Conservation (phyloP, 2,888 invertebrate genomes). For the Emmelina monodactyla region DNA sequence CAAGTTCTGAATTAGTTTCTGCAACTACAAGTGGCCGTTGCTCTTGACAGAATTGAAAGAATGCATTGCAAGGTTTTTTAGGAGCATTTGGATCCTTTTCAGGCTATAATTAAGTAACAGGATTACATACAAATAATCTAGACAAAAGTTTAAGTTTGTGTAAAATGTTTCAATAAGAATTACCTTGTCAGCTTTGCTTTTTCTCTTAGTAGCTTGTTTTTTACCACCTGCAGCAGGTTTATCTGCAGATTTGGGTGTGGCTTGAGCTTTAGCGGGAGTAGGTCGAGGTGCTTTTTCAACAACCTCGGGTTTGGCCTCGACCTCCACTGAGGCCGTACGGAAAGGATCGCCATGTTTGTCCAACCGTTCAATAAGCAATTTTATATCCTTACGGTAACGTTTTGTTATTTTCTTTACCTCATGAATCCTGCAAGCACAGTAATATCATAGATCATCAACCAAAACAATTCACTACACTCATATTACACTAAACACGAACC, state of each 20-base stretch:
- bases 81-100: conserved; percentile 77
- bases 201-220: conserved; percentile 61
- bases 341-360: conserved; percentile 76
- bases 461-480: too few species aligned
- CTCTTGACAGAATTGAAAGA: conserved; percentile 83
- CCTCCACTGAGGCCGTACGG: conserved; percentile 68
- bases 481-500: conserved; percentile 43
- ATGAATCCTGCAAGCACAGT: conserved; percentile 65
- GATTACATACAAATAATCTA: background rate
- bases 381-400: conserved; percentile 72
- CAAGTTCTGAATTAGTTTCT: conserved; percentile 67
- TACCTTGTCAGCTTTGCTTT: conserved; percentile 69
- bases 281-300: conserved; percentile 25
- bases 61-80: conserved; percentile 81
- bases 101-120: conserved; percentile 29
- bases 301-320: conserved; percentile 48
- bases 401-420: conserved; percentile 74
- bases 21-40: conserved; percentile 77
- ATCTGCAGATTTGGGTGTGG: conserved; percentile 32
- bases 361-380: conserved; percentile 71
- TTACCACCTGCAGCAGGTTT: conserved; percentile 37
- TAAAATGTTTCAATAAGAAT: too few species aligned
- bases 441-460: too few species aligned
- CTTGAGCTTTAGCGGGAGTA: conserved; percentile 28
- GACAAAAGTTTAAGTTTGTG: too few species aligned